Evolutionary conservation across 1,140 invertebrate genomes (phyloP), one percentile per base, ranked within the genome.

Genomic region (Oryzaephilus surinamensis): DNA sequence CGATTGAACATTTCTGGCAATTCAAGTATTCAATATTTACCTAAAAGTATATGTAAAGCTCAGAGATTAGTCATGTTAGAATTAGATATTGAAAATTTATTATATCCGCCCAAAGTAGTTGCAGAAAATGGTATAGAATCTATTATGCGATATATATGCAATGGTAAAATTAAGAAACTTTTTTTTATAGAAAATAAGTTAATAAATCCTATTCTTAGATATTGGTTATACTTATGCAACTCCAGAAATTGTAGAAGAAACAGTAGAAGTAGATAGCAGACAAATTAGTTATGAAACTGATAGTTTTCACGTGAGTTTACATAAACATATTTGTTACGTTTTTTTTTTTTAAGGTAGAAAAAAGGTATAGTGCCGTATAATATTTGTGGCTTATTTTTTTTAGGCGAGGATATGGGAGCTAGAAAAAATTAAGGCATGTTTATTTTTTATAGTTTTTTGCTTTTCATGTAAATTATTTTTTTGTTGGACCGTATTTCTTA

Each of bases 121-220:
- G 50, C 69, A 26, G 46, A 43, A 13, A 59, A 70, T 38, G 78
- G 78, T 16, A 72, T 74, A 20, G 65, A 67, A 55, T 67, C 70
- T 36, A 75, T 86, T 16, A 71, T 84, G 65, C 73, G 71, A 51
- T 84, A 70, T 67, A 64, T 86, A 40, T 70, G 67, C 57, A 37
- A 60, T 31, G 59, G 65, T 62, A 61, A 64, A n/a, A n/a, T n/a
- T 35, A 27, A 38, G 3, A 38, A 11, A 24, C 18, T 31, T 8
- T 43, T 8, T 6, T 31, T 30, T 43, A 39, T 35, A 3, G n/a
- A 28, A 19, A 33, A 31, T 21, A 24, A 29, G 26, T 6, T 11
- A 12, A 30, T 26, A 26, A 14, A 15, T 39, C 11, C 40, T 26
- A 24, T 45, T 42, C 39, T 6, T 14, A 55, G 52, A 55, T 46